Evolutionary conservation across 2,888 invertebrate species (phyloP).

Genomic region (Imbricaverruca yamaguchii): DNA sequence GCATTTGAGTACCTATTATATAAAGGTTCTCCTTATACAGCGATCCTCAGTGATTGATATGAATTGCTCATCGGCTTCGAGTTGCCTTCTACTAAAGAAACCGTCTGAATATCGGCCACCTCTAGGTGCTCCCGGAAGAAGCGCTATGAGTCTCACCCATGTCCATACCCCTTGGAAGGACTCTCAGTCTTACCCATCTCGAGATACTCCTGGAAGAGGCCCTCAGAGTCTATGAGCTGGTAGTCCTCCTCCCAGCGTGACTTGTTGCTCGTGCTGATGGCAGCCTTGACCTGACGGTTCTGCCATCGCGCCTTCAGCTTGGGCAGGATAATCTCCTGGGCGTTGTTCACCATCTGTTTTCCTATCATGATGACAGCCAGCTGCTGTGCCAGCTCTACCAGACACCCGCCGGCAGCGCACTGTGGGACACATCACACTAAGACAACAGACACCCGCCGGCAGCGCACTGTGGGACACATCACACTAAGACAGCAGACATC

Average conservation of each 20-base stretch:
- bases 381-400: conserved; percentile 51
- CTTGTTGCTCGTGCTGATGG: conserved; percentile 32
- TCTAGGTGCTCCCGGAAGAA: too few relatives aligned
- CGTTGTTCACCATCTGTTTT: conserved; percentile 52
- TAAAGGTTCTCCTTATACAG: too few relatives aligned
- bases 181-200: conserved; percentile 45
- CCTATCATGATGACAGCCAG: conserved; percentile 53
- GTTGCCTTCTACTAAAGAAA: too few relatives aligned
- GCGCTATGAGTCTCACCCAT: too few relatives aligned
- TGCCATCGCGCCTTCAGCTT: conserved; percentile 48
- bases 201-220: conserved; percentile 52
- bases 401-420: conserved; percentile 52
- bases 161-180: too few relatives aligned
- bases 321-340: conserved; percentile 50
- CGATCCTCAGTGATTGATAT: too few relatives aligned
- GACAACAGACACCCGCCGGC: neutral
- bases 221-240: conserved; percentile 48
- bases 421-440: conserved; percentile 34
- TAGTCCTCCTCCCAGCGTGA: conserved; percentile 50
- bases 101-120: too few relatives aligned
- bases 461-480: conserved; percentile 42
- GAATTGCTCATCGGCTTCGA: too few relatives aligned
- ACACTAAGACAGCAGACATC: neutral
- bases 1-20: too few relatives aligned
- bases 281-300: conserved; percentile 35